Evolutionary conservation across 2,888 invertebrate genomes (phyloP).

Genomic region (Tromatobia lineatoria): DNA sequence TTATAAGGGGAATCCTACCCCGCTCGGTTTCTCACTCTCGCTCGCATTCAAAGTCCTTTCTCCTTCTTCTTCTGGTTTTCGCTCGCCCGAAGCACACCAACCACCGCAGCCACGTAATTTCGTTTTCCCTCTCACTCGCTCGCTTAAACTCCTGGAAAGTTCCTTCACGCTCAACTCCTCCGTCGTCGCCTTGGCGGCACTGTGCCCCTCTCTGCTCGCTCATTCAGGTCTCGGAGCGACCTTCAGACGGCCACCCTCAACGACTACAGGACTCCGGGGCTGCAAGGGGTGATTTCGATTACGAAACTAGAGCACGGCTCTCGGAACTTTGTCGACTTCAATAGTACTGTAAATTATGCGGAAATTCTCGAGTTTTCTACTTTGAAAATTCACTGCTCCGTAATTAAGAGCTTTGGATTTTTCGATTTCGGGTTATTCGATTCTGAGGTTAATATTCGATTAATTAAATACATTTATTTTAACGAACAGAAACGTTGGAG

Average conservation of each 20-base stretch:
- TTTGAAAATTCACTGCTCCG: not conserved
- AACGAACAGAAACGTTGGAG: not conserved
- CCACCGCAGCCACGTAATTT: slow-evolving; percentile 68
- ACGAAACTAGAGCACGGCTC: slow-evolving; percentile 74
- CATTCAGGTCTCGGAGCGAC: slow-evolving; percentile 74
- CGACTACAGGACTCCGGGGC: slow-evolving; percentile 73
- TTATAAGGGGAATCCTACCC: slow-evolving; percentile 82
- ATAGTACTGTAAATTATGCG: slow-evolving; percentile 42
- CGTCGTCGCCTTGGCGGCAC: slow-evolving; percentile 70
- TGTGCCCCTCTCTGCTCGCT: slow-evolving; percentile 66
- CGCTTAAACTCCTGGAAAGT: slow-evolving; percentile 73
- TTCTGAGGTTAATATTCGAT: not conserved
- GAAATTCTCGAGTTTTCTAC: not conserved
- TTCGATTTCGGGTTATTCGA: not conserved
- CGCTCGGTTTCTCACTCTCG: slow-evolving; percentile 60
- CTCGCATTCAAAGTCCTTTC: slow-evolving; percentile 57
- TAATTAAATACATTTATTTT: not conserved
- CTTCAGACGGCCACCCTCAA: slow-evolving; percentile 76
- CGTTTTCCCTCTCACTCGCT: slow-evolving; percentile 72
- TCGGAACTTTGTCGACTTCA: slow-evolving; percentile 57
- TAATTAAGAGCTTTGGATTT: not conserved
- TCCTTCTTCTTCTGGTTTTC: slow-evolving; percentile 55
- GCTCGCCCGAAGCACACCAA: slow-evolving; percentile 60
- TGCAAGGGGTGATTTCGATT: slow-evolving; percentile 76
- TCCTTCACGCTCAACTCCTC: slow-evolving; percentile 71